Evolutionary conservation across 1,140 invertebrate genomes (phyloP).

Genomic region (Cyrtorhinus lividipennis): DNA sequence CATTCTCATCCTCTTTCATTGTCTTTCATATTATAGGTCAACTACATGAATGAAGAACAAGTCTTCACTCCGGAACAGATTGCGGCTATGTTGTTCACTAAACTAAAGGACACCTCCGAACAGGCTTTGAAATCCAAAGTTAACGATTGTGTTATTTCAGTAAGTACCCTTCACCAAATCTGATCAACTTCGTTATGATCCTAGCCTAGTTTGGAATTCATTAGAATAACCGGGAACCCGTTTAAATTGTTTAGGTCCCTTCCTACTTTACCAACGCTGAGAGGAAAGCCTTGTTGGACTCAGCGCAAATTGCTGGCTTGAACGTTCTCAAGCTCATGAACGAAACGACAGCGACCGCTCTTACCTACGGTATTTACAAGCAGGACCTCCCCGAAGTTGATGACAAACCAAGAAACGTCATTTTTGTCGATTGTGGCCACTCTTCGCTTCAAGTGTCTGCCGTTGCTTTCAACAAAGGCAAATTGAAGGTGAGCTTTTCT

Average conservation of each 20-base stretch:
- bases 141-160: slow-evolving; percentile 94
- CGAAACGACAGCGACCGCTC: slow-evolving; percentile 88
- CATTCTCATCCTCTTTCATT: too few species aligned
- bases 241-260: too few species aligned
- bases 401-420: slow-evolving; percentile 73
- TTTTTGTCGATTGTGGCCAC: slow-evolving; percentile 88
- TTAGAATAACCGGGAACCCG: too few species aligned
- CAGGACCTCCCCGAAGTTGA: slow-evolving; percentile 78
- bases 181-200: neutral
- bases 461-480: slow-evolving; percentile 88
- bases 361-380: slow-evolving; percentile 95
- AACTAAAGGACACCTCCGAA: slow-evolving; percentile 85
- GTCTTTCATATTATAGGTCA: too few species aligned
- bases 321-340: slow-evolving; percentile 92
- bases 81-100: slow-evolving; percentile 92
- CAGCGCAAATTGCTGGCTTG: slow-evolving; percentile 72
- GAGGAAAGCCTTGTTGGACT: slow-evolving; percentile 76
- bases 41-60: slow-evolving; percentile 73
- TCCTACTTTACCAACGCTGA: slow-evolving; percentile 90
- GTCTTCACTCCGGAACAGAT: slow-evolving; percentile 89
- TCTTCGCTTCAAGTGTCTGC: slow-evolving; percentile 68
- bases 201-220: neutral
- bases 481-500: slow-evolving; percentile 68
- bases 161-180: slow-evolving; percentile 29
- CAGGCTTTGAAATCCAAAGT: slow-evolving; percentile 74